phyloP scores from a whole-genome alignment of 1,140 invertebrate genomes.

The Hestina assimilis region DNA sequence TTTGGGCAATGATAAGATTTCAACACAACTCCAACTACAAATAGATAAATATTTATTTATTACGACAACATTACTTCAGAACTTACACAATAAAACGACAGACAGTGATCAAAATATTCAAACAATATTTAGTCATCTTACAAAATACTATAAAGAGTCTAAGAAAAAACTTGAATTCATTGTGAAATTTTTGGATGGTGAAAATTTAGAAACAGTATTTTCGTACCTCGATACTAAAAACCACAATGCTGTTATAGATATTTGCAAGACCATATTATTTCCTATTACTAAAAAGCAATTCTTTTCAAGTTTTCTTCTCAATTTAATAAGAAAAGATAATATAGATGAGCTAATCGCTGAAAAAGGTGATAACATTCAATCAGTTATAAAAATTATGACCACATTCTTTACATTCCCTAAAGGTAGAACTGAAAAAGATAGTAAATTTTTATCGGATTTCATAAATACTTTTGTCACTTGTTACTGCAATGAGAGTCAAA shows the following conservation, averaged over 20 bases:
- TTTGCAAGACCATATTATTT: conserved; percentile 59
- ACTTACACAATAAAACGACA: conserved; percentile 37
- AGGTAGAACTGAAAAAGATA: conserved; percentile 39
- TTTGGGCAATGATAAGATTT: conserved; percentile 55
- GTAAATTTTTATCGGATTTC: conserved; percentile 53
- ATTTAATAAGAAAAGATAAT: conserved; percentile 60
- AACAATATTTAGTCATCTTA: conserved; percentile 46
- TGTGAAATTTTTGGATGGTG: conserved; percentile 48
- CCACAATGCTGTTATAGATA: conserved; percentile 36
- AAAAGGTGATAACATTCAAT: conserved; percentile 65
- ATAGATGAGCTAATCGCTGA: conserved; percentile 53
- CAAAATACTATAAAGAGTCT: conserved; percentile 57
- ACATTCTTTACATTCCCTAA: conserved; percentile 56
- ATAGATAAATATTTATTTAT: conserved; percentile 54
- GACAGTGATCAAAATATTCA: conserved; percentile 26
- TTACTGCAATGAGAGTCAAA: conserved; percentile 53
- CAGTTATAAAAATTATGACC: conserved; percentile 62
- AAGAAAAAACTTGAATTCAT: conserved; percentile 69
- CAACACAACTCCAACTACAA: conserved; percentile 39
- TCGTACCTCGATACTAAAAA: conserved; percentile 47
- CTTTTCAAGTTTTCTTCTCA: conserved; percentile 56
- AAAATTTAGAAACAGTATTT: conserved; percentile 62
- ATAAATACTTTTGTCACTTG: conserved; percentile 56
- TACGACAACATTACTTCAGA: conserved; percentile 48
- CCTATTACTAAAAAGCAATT: conserved; percentile 53